Conservation (phyloP, 2,888 invertebrate species). For the Dasysyrphus albostriatus region DNA sequence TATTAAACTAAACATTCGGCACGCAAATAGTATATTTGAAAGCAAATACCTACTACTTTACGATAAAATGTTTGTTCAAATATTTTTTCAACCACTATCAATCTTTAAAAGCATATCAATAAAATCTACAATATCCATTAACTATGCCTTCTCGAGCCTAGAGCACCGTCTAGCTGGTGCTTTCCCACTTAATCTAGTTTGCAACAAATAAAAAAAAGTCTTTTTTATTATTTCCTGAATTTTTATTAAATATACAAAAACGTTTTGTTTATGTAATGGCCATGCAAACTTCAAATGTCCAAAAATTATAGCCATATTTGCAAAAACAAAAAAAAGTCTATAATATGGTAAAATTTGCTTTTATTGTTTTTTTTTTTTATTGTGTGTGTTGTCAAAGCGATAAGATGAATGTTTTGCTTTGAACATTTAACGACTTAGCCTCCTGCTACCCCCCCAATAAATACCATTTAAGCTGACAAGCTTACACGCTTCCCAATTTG, state of each 20-base stretch:
- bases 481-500: constrained; percentile 23
- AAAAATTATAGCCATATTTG: constrained; percentile 19
- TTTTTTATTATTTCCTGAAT: neutral
- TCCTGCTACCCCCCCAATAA: constrained; percentile 18
- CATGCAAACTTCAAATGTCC: constrained; percentile 30
- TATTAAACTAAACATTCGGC: constrained; percentile 4
- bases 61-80: neutral
- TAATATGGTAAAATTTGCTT: neutral
- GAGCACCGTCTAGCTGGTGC: neutral
- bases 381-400: constrained; percentile 38
- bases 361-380: constrained; percentile 3
- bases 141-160: no score
- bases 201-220: neutral
- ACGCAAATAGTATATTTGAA: neutral
- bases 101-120: constrained; percentile 8
- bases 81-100: neutral
- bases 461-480: constrained; percentile 37
- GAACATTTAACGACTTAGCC: constrained; percentile 34
- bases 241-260: neutral
- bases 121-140: neutral
- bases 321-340: constrained; percentile 11
- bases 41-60: neutral
- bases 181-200: neutral
- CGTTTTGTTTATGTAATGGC: constrained; percentile 25
- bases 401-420: constrained; percentile 53